Conservation (phyloP, 2,797 vertebrate species). For the Lagorchestes hirsutus region DNA sequence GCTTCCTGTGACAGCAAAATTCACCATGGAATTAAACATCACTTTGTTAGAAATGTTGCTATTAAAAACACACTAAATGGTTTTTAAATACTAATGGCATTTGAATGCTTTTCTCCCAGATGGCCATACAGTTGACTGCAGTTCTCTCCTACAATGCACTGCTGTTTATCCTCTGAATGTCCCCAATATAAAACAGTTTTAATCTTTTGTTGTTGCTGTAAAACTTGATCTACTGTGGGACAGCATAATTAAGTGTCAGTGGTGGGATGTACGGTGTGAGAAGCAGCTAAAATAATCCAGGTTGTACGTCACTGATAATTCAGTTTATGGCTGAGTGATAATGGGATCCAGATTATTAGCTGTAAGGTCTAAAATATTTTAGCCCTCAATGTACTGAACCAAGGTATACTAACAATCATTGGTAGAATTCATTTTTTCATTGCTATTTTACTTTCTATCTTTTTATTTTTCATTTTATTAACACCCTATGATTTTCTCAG, state of each 20-base stretch:
- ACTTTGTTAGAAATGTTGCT: slow-evolving; percentile 70
- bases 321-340: slow-evolving; percentile 81
- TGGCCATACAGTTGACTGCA: slow-evolving; percentile 79
- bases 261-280: slow-evolving; percentile 80
- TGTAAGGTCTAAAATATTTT: slow-evolving; percentile 73
- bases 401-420: slow-evolving; percentile 8
- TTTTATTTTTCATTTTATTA: slow-evolving; percentile 42
- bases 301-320: slow-evolving; percentile 83
- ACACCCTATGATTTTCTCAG: slow-evolving; percentile 35
- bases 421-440: not conserved
- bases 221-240: slow-evolving; percentile 87
- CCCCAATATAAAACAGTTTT: slow-evolving; percentile 83
- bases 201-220: slow-evolving; percentile 87
- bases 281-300: slow-evolving; percentile 78
- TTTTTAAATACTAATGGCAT: slow-evolving; percentile 83
- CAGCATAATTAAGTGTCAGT: slow-evolving; percentile 88
- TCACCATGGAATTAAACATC: slow-evolving; percentile 68
- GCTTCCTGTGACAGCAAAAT: slow-evolving; percentile 72
- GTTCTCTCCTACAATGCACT: slow-evolving; percentile 70
- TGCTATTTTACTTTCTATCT: not conserved
- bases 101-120: slow-evolving; percentile 81
- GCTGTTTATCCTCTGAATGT: slow-evolving; percentile 84
- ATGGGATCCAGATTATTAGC: slow-evolving; percentile 84
- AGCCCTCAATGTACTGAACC: slow-evolving; percentile 68
- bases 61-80: slow-evolving; percentile 62